These are phyloP conservation scores for Perca schrenkii DNA, from an alignment of 2,113 vertebrate species.

Conservation along the genomic window DNA sequence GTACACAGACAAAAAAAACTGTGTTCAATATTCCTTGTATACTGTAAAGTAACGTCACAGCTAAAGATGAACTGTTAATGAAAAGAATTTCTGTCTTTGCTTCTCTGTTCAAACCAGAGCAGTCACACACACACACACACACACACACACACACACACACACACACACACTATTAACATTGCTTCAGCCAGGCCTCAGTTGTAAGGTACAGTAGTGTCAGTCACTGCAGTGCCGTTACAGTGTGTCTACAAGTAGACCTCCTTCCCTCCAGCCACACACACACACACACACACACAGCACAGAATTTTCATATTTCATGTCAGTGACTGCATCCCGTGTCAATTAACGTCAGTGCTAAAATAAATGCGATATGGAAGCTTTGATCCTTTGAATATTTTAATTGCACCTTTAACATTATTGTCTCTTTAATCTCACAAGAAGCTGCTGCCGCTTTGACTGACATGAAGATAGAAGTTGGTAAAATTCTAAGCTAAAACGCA, in stretches of 20 bases:
- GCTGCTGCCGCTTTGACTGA: slow-evolving; percentile 18
- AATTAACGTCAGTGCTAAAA: slow-evolving; percentile 38
- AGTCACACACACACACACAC: slow-evolving; percentile 15
- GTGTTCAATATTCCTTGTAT: not conserved
- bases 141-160: slow-evolving; percentile 29
- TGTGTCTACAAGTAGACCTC: slow-evolving; percentile 39
- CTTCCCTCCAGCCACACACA: not conserved
- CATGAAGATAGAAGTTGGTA: not conserved
- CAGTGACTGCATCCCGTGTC: slow-evolving; percentile 16
- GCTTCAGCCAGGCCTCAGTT: slow-evolving; percentile 50
- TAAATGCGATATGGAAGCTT: slow-evolving; percentile 24
- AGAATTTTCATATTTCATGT: slow-evolving; percentile 20
- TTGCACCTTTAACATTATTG: slow-evolving; percentile 24
- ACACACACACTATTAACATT: slow-evolving; percentile 33
- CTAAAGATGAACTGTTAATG: not conserved
- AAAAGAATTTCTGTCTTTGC: slow-evolving; percentile 8
- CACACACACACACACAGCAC: slow-evolving; percentile 3
- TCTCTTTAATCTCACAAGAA: slow-evolving; percentile 1
- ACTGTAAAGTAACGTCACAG: not conserved
- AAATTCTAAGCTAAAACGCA: slow-evolving; percentile 8
- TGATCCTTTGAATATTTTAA: slow-evolving; percentile 36
- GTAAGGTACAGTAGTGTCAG: slow-evolving; percentile 50
- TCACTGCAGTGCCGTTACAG: slow-evolving; percentile 52
- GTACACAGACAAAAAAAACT: not conserved
- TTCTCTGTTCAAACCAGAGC: slow-evolving; percentile 12